Evolutionary conservation across 2,797 vertebrate genomes (phyloP).

Genomic region (Leucoraja ocellata): DNA sequence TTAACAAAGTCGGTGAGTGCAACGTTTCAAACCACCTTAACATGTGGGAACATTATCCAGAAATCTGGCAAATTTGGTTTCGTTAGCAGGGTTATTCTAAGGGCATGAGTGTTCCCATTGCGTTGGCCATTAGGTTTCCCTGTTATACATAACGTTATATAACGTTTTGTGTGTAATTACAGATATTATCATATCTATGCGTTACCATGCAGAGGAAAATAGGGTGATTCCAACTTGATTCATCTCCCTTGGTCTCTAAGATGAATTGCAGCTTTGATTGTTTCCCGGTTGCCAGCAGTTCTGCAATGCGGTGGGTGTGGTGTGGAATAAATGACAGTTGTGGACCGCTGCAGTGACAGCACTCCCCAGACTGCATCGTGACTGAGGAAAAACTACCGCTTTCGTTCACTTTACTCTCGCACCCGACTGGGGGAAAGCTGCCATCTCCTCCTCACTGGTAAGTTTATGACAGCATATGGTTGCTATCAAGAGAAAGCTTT

Average conservation of each 20-base stretch:
- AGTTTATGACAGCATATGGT: conserved; percentile 25
- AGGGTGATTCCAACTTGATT: not conserved
- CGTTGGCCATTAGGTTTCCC: no score
- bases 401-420: not conserved
- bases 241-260: conserved; percentile 26
- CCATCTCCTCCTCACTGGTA: not conserved
- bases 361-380: conserved; percentile 34
- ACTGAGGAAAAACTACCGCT: not conserved
- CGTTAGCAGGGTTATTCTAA: not conserved
- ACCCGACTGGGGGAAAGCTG: not conserved
- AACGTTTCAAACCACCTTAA: not conserved
- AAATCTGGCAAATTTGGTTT: not conserved
- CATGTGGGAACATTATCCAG: not conserved
- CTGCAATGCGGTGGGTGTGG: conserved; percentile 87
- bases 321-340: conserved; percentile 49
- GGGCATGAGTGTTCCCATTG: not conserved
- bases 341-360: conserved; percentile 54
- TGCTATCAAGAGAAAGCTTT: conserved; percentile 2
- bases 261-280: conserved; percentile 38
- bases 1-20: not conserved
- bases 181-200: not conserved
- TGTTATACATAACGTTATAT: not conserved
- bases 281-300: conserved; percentile 51
- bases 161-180: not conserved
- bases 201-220: not conserved